Conservation (phyloP, 2,888 invertebrate species). For the Chromoteleia sp. region DNA sequence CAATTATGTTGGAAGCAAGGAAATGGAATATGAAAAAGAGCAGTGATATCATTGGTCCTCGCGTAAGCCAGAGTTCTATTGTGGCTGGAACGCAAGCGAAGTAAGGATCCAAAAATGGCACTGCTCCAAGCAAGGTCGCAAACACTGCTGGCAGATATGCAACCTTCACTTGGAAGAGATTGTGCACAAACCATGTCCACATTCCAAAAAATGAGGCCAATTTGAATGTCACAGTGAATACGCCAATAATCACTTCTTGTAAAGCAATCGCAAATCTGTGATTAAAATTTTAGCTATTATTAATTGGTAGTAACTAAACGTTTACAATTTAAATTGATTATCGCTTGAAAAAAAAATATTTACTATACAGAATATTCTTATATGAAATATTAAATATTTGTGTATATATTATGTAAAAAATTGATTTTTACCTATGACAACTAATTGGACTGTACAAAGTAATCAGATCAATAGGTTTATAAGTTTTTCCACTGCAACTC, state of each 20-base stretch:
- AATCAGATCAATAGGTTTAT: constrained; percentile 96
- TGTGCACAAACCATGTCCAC: constrained; percentile 99
- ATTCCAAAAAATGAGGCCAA: constrained; percentile 98
- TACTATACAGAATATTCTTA: too few relatives aligned
- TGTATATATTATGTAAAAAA: too few relatives aligned
- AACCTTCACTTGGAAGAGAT: constrained; percentile 96
- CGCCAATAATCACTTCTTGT: constrained; percentile 95
- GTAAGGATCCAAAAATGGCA: constrained; percentile 98
- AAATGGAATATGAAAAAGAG: constrained; percentile 93
- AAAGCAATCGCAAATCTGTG: constrained; percentile 91
- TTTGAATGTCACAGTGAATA: constrained; percentile 98
- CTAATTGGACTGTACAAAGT: constrained; percentile 92
- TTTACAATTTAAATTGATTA: too few relatives aligned
- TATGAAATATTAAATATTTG: too few relatives aligned
- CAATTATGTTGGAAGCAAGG: constrained; percentile 95
- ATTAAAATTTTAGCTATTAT: background rate
- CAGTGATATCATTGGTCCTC: constrained; percentile 93
- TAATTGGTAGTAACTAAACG: too few relatives aligned
- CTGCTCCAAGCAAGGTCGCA: constrained; percentile 96
- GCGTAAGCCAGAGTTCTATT: constrained; percentile 96
- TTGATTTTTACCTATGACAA: constrained; percentile 87
- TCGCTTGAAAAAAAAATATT: background rate
- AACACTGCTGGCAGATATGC: constrained; percentile 98
- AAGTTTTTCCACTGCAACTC: constrained; percentile 93
- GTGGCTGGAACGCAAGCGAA: constrained; percentile 97